Evolutionary conservation across 2,888 invertebrate species (phyloP), one percentile per base, ranked within the genome.

Genomic region (Himalopsyche tibetana): DNA sequence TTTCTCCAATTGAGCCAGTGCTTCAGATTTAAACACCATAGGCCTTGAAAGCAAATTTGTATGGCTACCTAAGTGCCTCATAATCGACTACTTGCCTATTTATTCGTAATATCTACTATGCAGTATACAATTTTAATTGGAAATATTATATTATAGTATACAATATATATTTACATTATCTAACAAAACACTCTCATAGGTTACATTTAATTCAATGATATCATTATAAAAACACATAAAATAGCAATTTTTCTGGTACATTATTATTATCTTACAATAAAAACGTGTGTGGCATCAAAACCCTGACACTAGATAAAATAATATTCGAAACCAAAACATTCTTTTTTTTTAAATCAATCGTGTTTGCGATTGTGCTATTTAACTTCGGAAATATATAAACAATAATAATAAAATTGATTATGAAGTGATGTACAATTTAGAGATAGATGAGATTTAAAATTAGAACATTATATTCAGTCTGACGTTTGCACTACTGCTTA

Each of bases 41-140:
- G 63, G 63, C 63, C 63, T 63, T 63, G 63, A 63, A 63, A 63
- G 51, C 63, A 63, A 28, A 63, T 63, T 63, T 51, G 51, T 51
- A 51, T 51, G 51, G 51, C 51, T 51, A 51, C 63, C 15, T 56
- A 28, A 19, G 63, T 63, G 63, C 63, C 63, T 63, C 5, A 19
- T 63, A 63, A 63, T 19, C 63, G 63, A 63, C 11, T 63, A 11
- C 63, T 19, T 63, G 28, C 63, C 19, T 63, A 28, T 28, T 19
- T 63, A 63, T 63, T n/a, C 28, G n/a, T 19, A 5, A 56, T 56
- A 63, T 63, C 28, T 28, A 28, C 28, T 19, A 63, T 19, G 28
- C 63, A 63, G 63, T 63, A 63, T 8, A 5, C 63, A 51, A 51
- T 51, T 51, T 51, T 3, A 51, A 51, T 51, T 51, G 15, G 45